These are phyloP conservation scores for Parasteatoda lunata DNA, from an alignment of 2,888 invertebrate species.

Conservation along the genomic window DNA sequence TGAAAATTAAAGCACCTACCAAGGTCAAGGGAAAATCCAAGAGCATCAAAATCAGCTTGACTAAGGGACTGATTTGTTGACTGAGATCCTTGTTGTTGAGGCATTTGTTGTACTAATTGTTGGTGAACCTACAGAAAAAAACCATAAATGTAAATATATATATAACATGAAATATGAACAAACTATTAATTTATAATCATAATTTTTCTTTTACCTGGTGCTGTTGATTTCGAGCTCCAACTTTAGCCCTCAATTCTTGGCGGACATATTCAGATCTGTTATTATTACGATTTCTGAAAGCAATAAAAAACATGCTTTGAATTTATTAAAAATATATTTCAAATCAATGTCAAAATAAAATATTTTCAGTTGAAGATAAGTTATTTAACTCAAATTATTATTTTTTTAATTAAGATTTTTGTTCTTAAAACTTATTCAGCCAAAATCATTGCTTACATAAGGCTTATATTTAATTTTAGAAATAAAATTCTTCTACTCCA, in stretches of 20 bases:
- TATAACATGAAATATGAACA: background rate
- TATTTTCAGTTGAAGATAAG: too few species aligned
- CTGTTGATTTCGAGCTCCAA: slow-evolving; percentile 85
- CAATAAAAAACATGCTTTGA: too few species aligned
- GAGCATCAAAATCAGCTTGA: slow-evolving; percentile 82
- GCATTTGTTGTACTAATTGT: slow-evolving; percentile 45
- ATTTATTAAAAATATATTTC: too few species aligned
- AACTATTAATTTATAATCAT: background rate
- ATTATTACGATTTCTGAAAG: slow-evolving; percentile 18
- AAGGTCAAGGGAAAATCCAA: slow-evolving; percentile 78
- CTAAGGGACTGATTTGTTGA: slow-evolving; percentile 74
- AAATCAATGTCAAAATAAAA: too few species aligned
- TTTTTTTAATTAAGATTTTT: too few species aligned
- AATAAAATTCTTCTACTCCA: too few species aligned
- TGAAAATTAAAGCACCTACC: slow-evolving; percentile 27
- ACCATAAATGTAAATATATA: background rate
- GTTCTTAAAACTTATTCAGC: too few species aligned
- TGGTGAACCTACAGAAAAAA: slow-evolving; percentile 47
- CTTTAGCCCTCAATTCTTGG: slow-evolving; percentile 91
- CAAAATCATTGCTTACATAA: too few species aligned
- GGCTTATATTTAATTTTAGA: too few species aligned
- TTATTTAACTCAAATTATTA: too few species aligned
- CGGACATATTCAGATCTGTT: slow-evolving; percentile 86
- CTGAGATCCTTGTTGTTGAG: slow-evolving; percentile 47
- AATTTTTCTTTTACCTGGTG: slow-evolving; percentile 69